A percentile compares a stretch with the other conserved stretches of the same genome.
phyloP scores from a whole-genome alignment of 1,140 invertebrate genomes.

The Zaprionus nigranus region DNA sequence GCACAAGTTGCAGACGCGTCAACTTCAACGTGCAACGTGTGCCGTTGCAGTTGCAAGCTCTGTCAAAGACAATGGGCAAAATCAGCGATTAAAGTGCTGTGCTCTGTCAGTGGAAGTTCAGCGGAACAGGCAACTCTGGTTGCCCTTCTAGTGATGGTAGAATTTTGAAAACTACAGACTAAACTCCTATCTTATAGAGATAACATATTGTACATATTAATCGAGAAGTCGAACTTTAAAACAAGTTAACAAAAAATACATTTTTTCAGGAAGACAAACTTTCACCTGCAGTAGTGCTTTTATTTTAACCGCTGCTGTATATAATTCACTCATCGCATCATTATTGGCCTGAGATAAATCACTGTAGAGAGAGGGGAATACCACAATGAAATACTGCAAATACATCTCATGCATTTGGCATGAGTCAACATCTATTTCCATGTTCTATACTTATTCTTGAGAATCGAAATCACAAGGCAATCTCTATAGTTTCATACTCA shows the following conservation, averaged over 20 bases:
- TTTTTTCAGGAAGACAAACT: too few relatives aligned
- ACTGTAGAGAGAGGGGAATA: neutral
- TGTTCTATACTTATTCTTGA: neutral
- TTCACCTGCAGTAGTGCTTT: too few relatives aligned
- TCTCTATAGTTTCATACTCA: neutral
- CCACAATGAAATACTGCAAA: too few relatives aligned
- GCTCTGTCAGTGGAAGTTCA: slow-evolving; percentile 8
- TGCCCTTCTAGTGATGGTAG: neutral
- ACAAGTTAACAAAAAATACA: too few relatives aligned
- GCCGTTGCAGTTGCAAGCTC: slow-evolving; percentile 4
- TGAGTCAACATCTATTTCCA: slow-evolving; percentile 1
- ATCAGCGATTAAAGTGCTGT: slow-evolving; percentile 38
- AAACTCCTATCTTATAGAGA: too few relatives aligned
- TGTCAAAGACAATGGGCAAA: slow-evolving; percentile 43
- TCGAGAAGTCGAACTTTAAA: too few relatives aligned
- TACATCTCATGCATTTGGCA: too few relatives aligned
- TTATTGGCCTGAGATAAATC: neutral
- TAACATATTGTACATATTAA: too few relatives aligned
- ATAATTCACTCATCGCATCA: neutral
- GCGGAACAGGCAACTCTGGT: neutral
- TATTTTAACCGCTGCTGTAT: too few relatives aligned
- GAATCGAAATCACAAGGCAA: neutral
- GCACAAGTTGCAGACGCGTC: slow-evolving; percentile 17
- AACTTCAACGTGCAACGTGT: slow-evolving; percentile 4
- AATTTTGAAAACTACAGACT: neutral